phyloP scores from a whole-genome alignment of 2,113 vertebrate species.

The Paracanthobrama guichenoti region DNA sequence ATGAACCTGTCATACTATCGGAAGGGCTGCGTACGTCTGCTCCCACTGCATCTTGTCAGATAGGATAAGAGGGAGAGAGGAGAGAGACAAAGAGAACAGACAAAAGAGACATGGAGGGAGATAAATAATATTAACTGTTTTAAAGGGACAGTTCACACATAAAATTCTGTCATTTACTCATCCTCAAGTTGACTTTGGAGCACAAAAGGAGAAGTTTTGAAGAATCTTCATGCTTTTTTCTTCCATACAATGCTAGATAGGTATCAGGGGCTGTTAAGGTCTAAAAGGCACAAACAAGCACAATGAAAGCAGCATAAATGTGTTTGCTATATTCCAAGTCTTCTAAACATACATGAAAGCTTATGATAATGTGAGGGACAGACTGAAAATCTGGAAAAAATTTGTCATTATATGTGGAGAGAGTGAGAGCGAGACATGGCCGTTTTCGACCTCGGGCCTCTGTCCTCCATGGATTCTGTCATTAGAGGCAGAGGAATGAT shows the following conservation, averaged over 20 bases:
- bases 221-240: neutral
- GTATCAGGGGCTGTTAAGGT: neutral
- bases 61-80: constrained; percentile 24
- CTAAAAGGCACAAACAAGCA: neutral
- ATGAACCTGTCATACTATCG: constrained; percentile 30
- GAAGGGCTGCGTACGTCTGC: constrained; percentile 21
- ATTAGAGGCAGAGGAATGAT: constrained; percentile 1
- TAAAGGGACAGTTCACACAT: neutral
- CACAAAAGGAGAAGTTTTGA: neutral
- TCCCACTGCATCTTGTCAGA: neutral
- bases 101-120: neutral
- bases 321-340: neutral
- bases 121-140: neutral
- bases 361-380: neutral
- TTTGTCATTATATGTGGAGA: neutral
- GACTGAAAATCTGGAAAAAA: neutral
- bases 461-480: constrained; percentile 16
- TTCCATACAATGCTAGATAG: neutral
- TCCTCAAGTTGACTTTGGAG: neutral
- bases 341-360: neutral
- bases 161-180: neutral
- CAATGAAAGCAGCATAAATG: neutral
- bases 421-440: neutral
- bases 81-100: neutral
- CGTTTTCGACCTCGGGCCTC: neutral